Evolutionary conservation across 2,888 invertebrate genomes (phyloP).

Genomic region (Agrenia bidenticulata): DNA sequence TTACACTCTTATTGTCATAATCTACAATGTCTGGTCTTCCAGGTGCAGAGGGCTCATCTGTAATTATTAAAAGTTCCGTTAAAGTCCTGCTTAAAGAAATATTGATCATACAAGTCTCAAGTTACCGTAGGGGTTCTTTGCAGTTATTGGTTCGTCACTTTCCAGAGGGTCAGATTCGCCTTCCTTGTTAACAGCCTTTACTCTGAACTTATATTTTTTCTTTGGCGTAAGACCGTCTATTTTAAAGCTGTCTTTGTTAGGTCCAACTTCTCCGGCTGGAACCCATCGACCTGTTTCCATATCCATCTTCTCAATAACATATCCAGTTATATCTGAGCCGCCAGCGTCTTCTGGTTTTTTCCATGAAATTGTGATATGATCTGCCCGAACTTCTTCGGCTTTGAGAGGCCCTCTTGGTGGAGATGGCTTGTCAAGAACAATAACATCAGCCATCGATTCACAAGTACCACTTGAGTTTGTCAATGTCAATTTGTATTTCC

Average conservation of each 20-base stretch:
- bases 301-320: constrained; percentile 90
- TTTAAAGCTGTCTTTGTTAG: constrained; percentile 76
- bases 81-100: background rate
- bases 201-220: constrained; percentile 96
- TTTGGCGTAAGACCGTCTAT: constrained; percentile 89
- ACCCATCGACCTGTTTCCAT: constrained; percentile 95
- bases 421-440: constrained; percentile 86
- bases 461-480: constrained; percentile 94
- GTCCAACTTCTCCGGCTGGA: constrained; percentile 86
- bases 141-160: constrained; percentile 81
- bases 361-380: constrained; percentile 91
- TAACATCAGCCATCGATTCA: constrained; percentile 86
- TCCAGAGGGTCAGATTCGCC: constrained; percentile 95
- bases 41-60: constrained; percentile 85
- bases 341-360: constrained; percentile 77
- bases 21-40: constrained; percentile 88
- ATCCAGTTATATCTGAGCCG: constrained; percentile 57
- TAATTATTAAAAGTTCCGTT: constrained; percentile 24
- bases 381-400: constrained; percentile 82
- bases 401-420: constrained; percentile 82
- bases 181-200: constrained; percentile 95
- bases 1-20: constrained; percentile 89
- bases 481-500: constrained; percentile 84
- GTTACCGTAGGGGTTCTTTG: constrained; percentile 93
- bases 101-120: constrained; percentile 14